Conservation (phyloP, 2,113 vertebrate species). For the Peromyscus leucopus region DNA sequence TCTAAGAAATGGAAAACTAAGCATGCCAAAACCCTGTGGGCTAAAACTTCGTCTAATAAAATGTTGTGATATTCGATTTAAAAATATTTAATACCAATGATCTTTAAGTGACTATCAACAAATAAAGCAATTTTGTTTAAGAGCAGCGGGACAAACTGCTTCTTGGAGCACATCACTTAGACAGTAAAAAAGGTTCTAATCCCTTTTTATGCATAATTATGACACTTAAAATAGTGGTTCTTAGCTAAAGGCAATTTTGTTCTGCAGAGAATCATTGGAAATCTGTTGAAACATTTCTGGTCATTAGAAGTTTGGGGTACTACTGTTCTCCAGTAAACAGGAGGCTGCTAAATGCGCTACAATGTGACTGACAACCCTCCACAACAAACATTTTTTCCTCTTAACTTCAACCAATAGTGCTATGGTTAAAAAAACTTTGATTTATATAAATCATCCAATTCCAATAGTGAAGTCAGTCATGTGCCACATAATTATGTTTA, state of each 20-base stretch:
- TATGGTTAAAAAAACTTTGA: not conserved
- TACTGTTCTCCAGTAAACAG: not conserved
- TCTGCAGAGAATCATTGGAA: not conserved
- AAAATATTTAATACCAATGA: slow-evolving; percentile 51
- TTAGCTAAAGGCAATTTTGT: slow-evolving; percentile 19
- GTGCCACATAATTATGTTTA: not conserved
- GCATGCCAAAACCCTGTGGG: not conserved
- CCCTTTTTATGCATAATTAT: slow-evolving; percentile 50
- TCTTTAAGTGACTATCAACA: slow-evolving; percentile 51
- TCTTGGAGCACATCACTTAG: slow-evolving; percentile 14
- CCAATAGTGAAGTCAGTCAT: not conserved
- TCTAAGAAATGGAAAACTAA: slow-evolving; percentile 2
- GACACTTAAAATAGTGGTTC: slow-evolving; percentile 45
- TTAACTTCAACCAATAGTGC: not conserved
- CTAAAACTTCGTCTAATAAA: slow-evolving; percentile 38
- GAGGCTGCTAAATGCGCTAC: not conserved
- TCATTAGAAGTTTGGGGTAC: not conserved
- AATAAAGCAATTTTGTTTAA: slow-evolving; percentile 58
- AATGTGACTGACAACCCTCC: not conserved
- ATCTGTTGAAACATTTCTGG: slow-evolving; percentile 40
- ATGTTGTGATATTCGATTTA: slow-evolving; percentile 32
- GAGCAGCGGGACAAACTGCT: slow-evolving; percentile 52
- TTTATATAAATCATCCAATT: not conserved
- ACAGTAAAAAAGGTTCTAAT: slow-evolving; percentile 60
- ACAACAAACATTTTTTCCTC: not conserved